Conservation (phyloP, 2,797 vertebrate species). For the Ciconia nigra region DNA sequence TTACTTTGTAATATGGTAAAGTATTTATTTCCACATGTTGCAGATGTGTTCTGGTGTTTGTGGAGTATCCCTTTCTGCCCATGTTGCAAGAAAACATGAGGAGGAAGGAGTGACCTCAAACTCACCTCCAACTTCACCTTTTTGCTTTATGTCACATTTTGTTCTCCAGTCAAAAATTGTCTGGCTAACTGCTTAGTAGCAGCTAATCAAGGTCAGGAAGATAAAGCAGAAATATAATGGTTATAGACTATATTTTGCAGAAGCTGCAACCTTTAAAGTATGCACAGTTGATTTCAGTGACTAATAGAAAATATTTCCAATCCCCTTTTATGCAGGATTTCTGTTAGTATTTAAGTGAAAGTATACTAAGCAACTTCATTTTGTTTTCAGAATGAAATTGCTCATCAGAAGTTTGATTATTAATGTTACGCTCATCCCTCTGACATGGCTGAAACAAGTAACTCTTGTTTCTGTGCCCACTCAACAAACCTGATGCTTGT, state of each 20-base stretch:
- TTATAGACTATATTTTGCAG: background rate
- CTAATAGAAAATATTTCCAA: background rate
- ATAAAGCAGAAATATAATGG: background rate
- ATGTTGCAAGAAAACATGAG: background rate
- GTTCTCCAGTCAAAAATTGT: background rate
- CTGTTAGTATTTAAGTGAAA: background rate
- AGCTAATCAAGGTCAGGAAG: background rate
- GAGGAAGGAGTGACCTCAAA: background rate
- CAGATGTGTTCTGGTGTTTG: background rate
- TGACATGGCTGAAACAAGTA: background rate
- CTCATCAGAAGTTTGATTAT: background rate
- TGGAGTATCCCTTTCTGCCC: background rate
- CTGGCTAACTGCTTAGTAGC: background rate
- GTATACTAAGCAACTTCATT: background rate
- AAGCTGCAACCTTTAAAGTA: background rate
- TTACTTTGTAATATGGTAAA: background rate
- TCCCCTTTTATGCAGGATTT: background rate
- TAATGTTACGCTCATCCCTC: background rate
- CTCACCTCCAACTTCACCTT: background rate
- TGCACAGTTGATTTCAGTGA: background rate
- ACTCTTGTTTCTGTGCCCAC: background rate
- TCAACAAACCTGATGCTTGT: background rate
- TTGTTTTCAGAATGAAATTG: background rate
- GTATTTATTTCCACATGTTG: background rate
- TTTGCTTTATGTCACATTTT: background rate